These are phyloP conservation scores for Actenoides hombroni DNA, from an alignment of 2,113 vertebrate genomes.

Conservation along the genomic window DNA sequence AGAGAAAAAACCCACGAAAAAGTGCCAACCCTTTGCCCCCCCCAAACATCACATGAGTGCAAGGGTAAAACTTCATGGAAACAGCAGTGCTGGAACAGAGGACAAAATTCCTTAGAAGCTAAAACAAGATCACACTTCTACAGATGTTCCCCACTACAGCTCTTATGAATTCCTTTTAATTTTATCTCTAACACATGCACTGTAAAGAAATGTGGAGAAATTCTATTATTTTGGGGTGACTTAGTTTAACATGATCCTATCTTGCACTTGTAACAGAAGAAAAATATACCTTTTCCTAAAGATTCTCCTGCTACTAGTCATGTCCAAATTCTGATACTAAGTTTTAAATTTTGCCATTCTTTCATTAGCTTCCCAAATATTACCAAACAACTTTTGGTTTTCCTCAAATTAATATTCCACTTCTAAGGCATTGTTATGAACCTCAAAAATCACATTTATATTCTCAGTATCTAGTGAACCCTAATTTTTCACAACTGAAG, in stretches of 20 bases:
- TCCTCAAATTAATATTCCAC: background rate
- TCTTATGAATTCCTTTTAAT: background rate
- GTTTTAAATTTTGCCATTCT: background rate
- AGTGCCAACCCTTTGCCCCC: background rate
- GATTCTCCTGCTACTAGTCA: background rate
- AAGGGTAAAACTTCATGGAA: background rate
- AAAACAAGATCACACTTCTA: background rate
- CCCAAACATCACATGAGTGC: background rate
- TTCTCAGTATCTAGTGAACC: background rate
- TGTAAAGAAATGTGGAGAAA: background rate
- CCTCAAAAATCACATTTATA: background rate
- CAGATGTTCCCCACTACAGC: accelerated
- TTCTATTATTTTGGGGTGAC: accelerated
- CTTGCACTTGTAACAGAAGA: background rate
- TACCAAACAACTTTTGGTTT: background rate
- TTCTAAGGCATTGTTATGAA: background rate
- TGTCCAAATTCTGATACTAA: background rate
- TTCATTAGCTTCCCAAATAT: background rate
- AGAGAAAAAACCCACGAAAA: background rate
- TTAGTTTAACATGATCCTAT: background rate
- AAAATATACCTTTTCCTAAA: background rate
- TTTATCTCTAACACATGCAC: background rate
- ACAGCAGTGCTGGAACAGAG: background rate
- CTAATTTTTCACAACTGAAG: conserved; percentile 4
- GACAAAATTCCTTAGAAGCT: background rate